Evolutionary conservation across 2,113 vertebrate species (phyloP).

Genomic region (Amblyornis subalaris): DNA sequence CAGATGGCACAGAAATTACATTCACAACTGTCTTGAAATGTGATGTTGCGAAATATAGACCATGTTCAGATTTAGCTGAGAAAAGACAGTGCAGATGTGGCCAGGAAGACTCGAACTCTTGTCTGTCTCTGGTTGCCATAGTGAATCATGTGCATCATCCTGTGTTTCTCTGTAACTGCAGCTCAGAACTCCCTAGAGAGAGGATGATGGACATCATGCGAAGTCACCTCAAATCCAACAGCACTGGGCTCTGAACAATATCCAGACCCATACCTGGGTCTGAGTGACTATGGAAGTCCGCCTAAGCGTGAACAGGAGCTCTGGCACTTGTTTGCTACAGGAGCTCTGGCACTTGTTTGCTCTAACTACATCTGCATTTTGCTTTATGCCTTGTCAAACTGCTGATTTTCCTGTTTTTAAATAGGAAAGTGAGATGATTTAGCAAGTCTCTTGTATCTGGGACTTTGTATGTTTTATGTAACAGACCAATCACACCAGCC

Average conservation of each 20-base stretch:
- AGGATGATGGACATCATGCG: neutral
- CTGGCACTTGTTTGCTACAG: neutral
- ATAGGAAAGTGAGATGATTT: neutral
- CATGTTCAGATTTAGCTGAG: neutral
- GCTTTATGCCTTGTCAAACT: neutral
- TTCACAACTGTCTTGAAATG: neutral
- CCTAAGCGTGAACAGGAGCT: neutral
- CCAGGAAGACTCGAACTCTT: neutral
- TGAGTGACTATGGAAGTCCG: neutral
- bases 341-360: neutral
- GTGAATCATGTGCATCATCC: neutral
- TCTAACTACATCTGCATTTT: neutral
- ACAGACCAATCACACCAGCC: neutral
- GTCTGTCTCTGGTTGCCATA: neutral
- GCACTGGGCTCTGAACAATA: neutral
- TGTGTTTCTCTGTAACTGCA: neutral
- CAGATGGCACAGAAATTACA: neutral
- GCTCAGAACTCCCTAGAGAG: neutral
- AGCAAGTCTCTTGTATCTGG: neutral
- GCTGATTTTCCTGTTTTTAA: neutral
- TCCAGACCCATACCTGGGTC: neutral
- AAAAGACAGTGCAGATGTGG: neutral
- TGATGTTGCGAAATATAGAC: neutral
- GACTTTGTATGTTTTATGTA: neutral
- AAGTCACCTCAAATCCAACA: neutral